Evolutionary conservation across 2,797 vertebrate species (phyloP).

Genomic region (Tragelaphus oryx): DNA sequence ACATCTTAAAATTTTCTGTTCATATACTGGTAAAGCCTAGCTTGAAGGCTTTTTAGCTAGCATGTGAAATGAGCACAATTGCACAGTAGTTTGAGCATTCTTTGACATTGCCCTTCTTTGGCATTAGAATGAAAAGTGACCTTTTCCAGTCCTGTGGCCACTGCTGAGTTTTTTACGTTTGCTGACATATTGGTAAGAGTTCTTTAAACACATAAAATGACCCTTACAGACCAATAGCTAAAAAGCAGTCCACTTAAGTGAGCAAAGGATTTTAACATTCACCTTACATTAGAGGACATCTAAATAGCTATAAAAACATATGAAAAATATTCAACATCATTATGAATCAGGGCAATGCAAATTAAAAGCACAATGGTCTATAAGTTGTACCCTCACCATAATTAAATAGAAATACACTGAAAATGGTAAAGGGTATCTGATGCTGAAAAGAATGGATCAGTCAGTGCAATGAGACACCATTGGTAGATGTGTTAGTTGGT

Average conservation of each 20-base stretch:
- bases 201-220: background rate
- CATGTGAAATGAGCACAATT: background rate
- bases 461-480: accelerated
- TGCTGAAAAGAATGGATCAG: background rate
- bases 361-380: background rate
- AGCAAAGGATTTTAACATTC: conserved; percentile 13
- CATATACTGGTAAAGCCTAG: background rate
- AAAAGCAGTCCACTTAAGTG: background rate
- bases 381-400: background rate
- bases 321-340: background rate
- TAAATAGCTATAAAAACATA: background rate
- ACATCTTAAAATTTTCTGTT: background rate
- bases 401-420: background rate
- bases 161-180: background rate
- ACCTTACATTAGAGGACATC: background rate
- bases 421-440: background rate
- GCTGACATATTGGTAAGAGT: background rate
- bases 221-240: background rate
- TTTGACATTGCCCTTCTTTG: background rate
- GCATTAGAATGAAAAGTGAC: background rate
- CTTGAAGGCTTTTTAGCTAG: background rate
- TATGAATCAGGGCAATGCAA: background rate
- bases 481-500: background rate
- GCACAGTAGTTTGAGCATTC: background rate
- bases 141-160: background rate